phyloP scores from a whole-genome alignment of 2,888 invertebrate species.

The Drosophila percnosoma region DNA sequence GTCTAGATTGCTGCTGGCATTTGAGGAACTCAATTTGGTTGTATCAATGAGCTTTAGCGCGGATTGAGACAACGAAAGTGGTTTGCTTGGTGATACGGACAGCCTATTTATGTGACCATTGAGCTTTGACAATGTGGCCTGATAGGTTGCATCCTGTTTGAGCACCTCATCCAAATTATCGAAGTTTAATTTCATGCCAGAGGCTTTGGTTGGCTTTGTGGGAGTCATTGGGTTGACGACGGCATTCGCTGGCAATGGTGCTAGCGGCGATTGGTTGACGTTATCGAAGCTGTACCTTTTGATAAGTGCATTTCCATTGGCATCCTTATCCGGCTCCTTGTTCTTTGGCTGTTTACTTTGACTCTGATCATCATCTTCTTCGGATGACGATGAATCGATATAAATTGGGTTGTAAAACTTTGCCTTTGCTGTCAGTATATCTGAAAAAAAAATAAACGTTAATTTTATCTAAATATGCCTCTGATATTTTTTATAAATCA shows the following conservation, averaged over 20 bases:
- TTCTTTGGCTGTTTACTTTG: slow-evolving; percentile 17
- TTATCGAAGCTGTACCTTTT: slow-evolving; percentile 70
- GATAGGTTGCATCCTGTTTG: slow-evolving; percentile 70
- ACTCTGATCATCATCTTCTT: slow-evolving; percentile 58
- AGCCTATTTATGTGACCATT: slow-evolving; percentile 78
- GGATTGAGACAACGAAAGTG: slow-evolving; percentile 50
- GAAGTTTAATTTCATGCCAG: slow-evolving; percentile 64
- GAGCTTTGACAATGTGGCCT: slow-evolving; percentile 73
- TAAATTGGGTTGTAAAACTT: slow-evolving; percentile 79
- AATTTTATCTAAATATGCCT: background rate
- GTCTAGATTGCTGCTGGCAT: slow-evolving; percentile 24
- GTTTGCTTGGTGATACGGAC: slow-evolving; percentile 37
- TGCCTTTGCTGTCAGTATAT: slow-evolving; percentile 24
- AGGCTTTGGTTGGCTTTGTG: slow-evolving; percentile 1
- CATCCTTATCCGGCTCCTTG: slow-evolving; percentile 32
- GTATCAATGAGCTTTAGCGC: slow-evolving; percentile 15
- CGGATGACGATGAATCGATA: slow-evolving; percentile 80
- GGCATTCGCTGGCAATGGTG: slow-evolving; percentile 38
- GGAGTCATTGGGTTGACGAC: background rate
- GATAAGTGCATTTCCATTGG: slow-evolving; percentile 45
- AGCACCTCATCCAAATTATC: slow-evolving; percentile 74
- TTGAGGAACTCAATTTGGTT: slow-evolving; percentile 18
- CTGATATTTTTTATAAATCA: background rate
- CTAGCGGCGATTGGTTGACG: slow-evolving; percentile 68
- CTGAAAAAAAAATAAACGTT: slow-evolving; percentile 18